phyloP scores from a whole-genome alignment of 2,888 invertebrate genomes.

The Andrena fulva region DNA sequence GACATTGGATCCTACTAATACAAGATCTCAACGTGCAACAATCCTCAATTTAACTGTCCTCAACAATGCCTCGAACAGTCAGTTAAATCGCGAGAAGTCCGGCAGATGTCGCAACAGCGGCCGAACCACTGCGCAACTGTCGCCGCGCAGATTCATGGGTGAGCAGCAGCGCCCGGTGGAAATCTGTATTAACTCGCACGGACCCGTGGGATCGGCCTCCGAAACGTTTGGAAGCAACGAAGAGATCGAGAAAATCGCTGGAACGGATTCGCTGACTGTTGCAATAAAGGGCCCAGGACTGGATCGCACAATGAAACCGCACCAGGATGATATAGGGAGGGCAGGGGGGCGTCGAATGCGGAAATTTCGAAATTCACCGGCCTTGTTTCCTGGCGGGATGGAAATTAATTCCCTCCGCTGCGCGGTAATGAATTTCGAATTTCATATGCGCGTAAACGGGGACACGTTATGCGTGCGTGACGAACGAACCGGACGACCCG shows the following conservation, averaged over 20 bases:
- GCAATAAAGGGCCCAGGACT: slow-evolving; percentile 7
- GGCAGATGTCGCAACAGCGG: not conserved
- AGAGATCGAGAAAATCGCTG: slow-evolving; percentile 20
- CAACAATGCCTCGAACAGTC: too few relatives aligned
- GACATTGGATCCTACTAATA: too few relatives aligned
- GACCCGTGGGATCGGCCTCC: not conserved
- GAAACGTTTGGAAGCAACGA: not conserved
- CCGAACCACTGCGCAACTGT: not conserved
- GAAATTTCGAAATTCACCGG: slow-evolving; percentile 33
- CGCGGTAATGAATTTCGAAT: slow-evolving; percentile 38
- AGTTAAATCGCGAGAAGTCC: too few relatives aligned
- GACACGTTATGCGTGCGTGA: not conserved
- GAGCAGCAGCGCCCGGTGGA: not conserved
- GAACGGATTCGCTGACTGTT: slow-evolving; percentile 1
- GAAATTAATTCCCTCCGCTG: slow-evolving; percentile 28
- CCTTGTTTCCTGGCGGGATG: slow-evolving; percentile 30
- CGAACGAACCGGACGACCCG: slow-evolving; percentile 1
- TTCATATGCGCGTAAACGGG: slow-evolving; percentile 4
- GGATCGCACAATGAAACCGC: not conserved
- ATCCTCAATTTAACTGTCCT: too few relatives aligned
- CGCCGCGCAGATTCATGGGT: not conserved
- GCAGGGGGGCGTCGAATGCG: slow-evolving; percentile 2
- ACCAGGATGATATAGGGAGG: too few relatives aligned
- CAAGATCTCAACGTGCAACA: too few relatives aligned
- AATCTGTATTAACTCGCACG: slow-evolving; percentile 14